Base-by-base conservation (phyloP, 2,113 vertebrate genomes). In the Anthoscopus minutus region DNA sequence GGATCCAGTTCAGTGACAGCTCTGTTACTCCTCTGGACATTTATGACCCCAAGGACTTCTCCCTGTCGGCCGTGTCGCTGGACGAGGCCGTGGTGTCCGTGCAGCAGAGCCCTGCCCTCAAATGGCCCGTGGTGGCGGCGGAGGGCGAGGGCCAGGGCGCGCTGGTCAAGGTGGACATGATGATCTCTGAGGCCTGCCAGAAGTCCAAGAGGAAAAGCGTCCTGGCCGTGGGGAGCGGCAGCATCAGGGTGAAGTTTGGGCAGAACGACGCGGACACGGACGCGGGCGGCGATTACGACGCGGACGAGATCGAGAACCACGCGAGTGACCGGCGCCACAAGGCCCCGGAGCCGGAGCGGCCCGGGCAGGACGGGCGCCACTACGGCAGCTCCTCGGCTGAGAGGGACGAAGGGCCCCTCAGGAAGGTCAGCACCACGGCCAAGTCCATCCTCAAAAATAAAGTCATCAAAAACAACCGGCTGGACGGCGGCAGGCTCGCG, bases 1-100 rank as follows among this genome's bases (percentile, higher is more conserved):
- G 99, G 99, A 98, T 99, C 38, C 99, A 99, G 97, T 99, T 99
- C 98, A 99, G 98, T 8, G 99, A 99, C 2, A 98, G 99, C 96
- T 98, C 99, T 0, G 97, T 98, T 67, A 98, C 99, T 3, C 99
- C 99, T 1, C 97, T 99, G 91, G 99, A 99, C 93, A 98, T 99
- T 37, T 99, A 99, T 15, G 98, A 99, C 92, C 33, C 98, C 5
- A 98, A 98, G 82, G 98, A 98, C 91, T 99, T 99, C 86, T 95
- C 98, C 13, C 98, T 99, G 50, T 98, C 98, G 1, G 98, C 98
- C 44, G 97, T 97, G 40, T 99, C 99, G 7, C 96, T 99, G 56
- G 98, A 99, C 1, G 98, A 99, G 56, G 97, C 97, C 1, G 95
- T 99, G 0, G 97, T 99, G 47, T 99, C 98, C 0, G 86, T 98